Base-by-base conservation (phyloP, 2,797 vertebrate species). In the Gallinago solitaria region DNA sequence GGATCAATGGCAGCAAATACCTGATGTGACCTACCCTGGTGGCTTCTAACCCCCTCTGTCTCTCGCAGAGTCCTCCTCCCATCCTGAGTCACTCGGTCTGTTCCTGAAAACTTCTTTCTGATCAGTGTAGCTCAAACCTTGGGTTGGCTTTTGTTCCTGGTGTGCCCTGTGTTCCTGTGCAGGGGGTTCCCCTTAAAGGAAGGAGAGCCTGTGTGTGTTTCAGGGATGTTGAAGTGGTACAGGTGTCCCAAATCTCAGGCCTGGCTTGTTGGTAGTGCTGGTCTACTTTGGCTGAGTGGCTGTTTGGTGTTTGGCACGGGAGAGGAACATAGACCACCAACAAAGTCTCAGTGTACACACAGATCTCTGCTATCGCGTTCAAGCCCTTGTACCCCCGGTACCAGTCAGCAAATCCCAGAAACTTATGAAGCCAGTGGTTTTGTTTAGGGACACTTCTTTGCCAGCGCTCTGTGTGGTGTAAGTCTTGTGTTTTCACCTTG, bases 331-430 rank as follows among this genome's bases (percentile, higher is more conserved):
- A 24, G 35, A 12, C 6, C 20, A 25, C 13, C 23, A 56, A 33
- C 21, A 10, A 60, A 57, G 39, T 79, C 50, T 80, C 2, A 1
- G 33, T 61, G 35, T 43, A 10, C 7, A 6, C 5, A 13, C 27
- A 23, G 16, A 25, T 48, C 18, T 16, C 30, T 8, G 35, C 50
- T 47, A 1, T 21, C 0, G 0, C 1, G 1, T 23, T 61, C 41
- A 60, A 86, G 43, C 13, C 21, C 19, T 57, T 2, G 2, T 30
- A 27, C 20, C 6, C 18, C 25, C 51, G 73, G 32, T 27, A 70
- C 32, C 64, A 25, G n/a, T 64, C n/a, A 32, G 23, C 47, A 33
- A 33, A 39, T 54, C 43, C n/a, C 50, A 83, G 60, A 77, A 86
- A 27, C 37, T 63, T 74, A 9, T n/a, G 41, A 73, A 90, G 39